Evolutionary conservation across 1,140 invertebrate species (phyloP), one percentile per base, ranked within the genome.

Genomic region (Drosophila sucinea): DNA sequence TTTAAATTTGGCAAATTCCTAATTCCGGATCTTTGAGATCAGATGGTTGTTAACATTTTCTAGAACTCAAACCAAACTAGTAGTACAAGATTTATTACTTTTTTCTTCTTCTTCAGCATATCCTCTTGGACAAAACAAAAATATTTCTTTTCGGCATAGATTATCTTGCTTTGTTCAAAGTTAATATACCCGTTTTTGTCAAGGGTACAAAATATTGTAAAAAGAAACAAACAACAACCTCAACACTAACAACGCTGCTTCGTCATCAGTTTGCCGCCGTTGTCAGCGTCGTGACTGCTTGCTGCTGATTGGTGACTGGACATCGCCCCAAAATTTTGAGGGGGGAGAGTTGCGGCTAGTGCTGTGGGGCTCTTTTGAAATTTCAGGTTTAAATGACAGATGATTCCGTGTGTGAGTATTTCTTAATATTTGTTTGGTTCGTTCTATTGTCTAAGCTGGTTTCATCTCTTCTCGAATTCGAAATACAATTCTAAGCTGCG

Each of bases 311-410:
- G 74, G 41, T 75, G 71, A 76, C 71, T 75, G 73, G 74, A 47
- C 74, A 40, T 55, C 44, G 33, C 35, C 32, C 32, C 30, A 57
- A 41, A 40, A 75, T 63, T 58, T 70, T 63, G 56, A 11, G 35
- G 4, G 10, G 35, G 35, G 35, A 10, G 35, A 3, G 30, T 4
- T 30, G 55, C 23, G 3, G 60, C 35, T 30, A 40, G 27, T 60
- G 23, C 76, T 69, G 71, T 11, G 35, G 8, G 8, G 77, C 72
- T 85, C 77, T 78, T 85, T 79, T 30, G 41, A 77, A 67, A 77
- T 73, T 70, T 87, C 67, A 79, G 73, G 79, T 71, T 83, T 87
- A 70, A 68, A 79, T 83, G 72, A 65, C 47, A 67, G 57, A 76
- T 70, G 73, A 76, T 76, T 76, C 73, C 70, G 35, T 65, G 63